Evolutionary conservation across 2,113 vertebrate genomes (phyloP).

Genomic region (Rhea pennata): DNA sequence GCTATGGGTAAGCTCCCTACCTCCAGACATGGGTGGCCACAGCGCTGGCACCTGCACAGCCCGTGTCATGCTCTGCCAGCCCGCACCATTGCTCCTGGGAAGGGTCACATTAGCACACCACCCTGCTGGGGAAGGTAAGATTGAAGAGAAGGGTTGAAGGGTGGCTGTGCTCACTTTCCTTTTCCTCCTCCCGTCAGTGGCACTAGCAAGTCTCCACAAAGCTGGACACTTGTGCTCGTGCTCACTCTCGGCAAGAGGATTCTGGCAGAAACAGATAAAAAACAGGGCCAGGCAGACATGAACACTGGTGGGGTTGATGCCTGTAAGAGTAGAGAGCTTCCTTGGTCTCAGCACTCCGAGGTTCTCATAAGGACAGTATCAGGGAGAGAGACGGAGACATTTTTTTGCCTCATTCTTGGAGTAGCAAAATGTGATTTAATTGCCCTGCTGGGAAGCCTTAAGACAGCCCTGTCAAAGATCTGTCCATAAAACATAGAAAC

Average conservation of each 20-base stretch:
- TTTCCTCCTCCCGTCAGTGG: not conserved
- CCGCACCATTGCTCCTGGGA: too few relatives aligned
- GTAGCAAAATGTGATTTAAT: not conserved
- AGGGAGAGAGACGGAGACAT: not conserved
- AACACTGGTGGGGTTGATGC: not conserved
- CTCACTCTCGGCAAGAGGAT: not conserved
- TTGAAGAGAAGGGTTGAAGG: not conserved
- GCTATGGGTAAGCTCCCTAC: too few relatives aligned
- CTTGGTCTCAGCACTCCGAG: not conserved
- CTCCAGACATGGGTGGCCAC: too few relatives aligned
- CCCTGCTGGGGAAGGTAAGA: not conserved
- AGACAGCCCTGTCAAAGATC: not conserved
- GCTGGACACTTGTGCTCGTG: not conserved
- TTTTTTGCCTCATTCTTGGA: not conserved
- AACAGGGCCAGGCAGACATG: too few relatives aligned
- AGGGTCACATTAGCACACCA: too few relatives aligned
- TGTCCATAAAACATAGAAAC: not conserved
- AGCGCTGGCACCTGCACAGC: too few relatives aligned
- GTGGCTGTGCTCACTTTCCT: not conserved
- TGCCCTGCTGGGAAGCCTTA: not conserved
- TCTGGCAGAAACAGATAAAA: not conserved
- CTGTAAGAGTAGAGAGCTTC: rapidly evolving
- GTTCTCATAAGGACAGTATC: not conserved
- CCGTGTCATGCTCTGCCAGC: too few relatives aligned
- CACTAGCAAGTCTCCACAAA: not conserved